Base-by-base conservation (phyloP, 1,140 invertebrate species). In the Drosophila orosa region DNA sequence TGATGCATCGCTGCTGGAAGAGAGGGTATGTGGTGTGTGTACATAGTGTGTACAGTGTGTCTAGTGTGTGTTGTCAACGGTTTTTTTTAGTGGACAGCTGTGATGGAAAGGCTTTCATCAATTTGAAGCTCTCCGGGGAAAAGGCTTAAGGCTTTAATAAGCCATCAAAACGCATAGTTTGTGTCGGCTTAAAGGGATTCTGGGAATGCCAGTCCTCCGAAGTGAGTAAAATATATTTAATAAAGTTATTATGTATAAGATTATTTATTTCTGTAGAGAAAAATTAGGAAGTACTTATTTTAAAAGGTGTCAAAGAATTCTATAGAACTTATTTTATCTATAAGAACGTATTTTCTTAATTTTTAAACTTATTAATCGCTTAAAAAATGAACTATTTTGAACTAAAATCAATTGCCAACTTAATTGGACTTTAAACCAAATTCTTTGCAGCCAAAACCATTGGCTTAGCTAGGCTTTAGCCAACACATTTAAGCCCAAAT, bases 31-130 rank as follows among this genome's bases (percentile, higher is more conserved):
- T n/a, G 22, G 19, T 13, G 40, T 40, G 52, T 54, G 29, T 57
- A 27, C 6, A 27, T 3, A 3, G 25, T 47, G 44, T 25, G 10
- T 0, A n/a, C 0, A n/a, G 42, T 55, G 52, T 37, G 24, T 12
- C 17, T 12, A 17, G 42, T 60, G 55, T 63, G 37, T 65, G 60
- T 74, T 52, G 73, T 65, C 73, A 68, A 35, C 73, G 73, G 48
- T 37, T 76, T 71, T 52, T 54, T 67, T 10, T 35, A 68, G 74
- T 66, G 73, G 50, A 55, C 61, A 54, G 39, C 45, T 27, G 54
- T 57, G 47, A 78, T 61, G 57, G 67, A 85, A 81, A 86, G 60
- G 22, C 61, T 81, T 85, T 78, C 78, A 71, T 71, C 52, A 71
- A 65, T 58, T 63, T 45, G 60, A 35, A 37, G 22, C 54, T 59